Evolutionary conservation across 2,113 vertebrate genomes (phyloP), one percentile per base, ranked within the genome.

Genomic region (Catharus minimus): DNA sequence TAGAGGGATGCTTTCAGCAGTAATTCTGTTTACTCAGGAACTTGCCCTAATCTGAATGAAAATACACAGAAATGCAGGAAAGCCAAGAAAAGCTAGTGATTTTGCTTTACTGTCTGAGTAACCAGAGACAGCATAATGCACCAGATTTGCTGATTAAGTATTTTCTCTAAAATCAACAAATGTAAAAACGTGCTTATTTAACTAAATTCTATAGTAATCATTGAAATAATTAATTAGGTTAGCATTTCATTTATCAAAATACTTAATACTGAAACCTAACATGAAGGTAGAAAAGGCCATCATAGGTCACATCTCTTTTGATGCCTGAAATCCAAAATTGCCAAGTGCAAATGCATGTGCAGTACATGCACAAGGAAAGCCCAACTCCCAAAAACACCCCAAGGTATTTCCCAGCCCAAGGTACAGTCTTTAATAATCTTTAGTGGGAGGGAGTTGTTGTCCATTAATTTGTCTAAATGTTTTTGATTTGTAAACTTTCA

Each of bases 391-490:
- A 9, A 77, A 80, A 15, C 16, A 32, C 26, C 69, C 13, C 41
- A 58, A 62, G 32, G 23, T 12, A 53, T 92, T 92, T 82, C 30
- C n/a, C 27, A 76, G 23, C 15, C 27, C 49, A 33, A 39, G 19
- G 10, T 5, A 30, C 3, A 26, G 16, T 5, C 23, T 68, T 49
- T 10, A 74, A 27, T 5, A 80, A 52, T 2, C 3, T 18, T 44
- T 36, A 44, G 27, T 7, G 3, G 11, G 16, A 7, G 3, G 1
- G 1, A 14, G 4, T 11, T 11, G 3, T 15, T 86, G 21, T 30
- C 27, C 47, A 67, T n/a, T 58, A 80, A 46, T 77, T 77, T 88
- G 3, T 49, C 22, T 52, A 64, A 72, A 32, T 4, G 2, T 24
- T 81, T 86, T 58, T 39, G 4, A 39, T 26, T 21, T 30, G 9